These are phyloP conservation scores for Anarsia innoxiella DNA, from an alignment of 2,888 invertebrate genomes.

Conservation along the genomic window DNA sequence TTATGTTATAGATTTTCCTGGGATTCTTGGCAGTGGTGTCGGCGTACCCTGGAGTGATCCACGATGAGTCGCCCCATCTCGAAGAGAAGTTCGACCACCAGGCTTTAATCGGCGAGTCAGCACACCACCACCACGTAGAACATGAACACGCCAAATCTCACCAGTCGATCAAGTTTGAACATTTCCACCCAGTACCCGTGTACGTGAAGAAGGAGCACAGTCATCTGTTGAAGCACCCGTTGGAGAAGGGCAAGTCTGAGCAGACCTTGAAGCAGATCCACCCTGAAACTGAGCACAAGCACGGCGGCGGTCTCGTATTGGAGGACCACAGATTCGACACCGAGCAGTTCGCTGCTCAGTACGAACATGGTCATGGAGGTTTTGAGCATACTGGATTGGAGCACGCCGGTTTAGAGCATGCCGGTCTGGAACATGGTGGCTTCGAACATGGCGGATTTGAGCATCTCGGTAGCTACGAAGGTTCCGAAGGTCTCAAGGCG, in stretches of 20 bases:
- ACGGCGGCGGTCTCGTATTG: conserved; percentile 75
- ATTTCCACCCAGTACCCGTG: conserved; percentile 81
- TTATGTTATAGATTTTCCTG: conserved; percentile 54
- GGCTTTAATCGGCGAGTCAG: conserved; percentile 59
- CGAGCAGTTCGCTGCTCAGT: conserved; percentile 44
- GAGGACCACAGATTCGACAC: conserved; percentile 73
- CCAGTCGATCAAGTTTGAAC: conserved; percentile 81
- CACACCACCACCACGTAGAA: conserved; percentile 76
- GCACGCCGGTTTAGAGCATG: conserved; percentile 26
- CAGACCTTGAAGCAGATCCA: conserved; percentile 76
- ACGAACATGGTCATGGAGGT: conserved; percentile 34
- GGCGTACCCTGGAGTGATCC: conserved; percentile 62
- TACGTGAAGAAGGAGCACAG: conserved; percentile 81
- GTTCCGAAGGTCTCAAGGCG: conserved; percentile 51
- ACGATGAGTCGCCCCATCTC: conserved; percentile 56
- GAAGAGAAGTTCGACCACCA: conserved; percentile 57
- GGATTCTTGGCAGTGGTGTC: conserved; percentile 62
- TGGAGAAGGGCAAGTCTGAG: conserved; percentile 78
- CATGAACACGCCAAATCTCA: conserved; percentile 81
- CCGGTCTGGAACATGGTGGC: conserved; percentile 28
- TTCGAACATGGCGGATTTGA: conserved; percentile 33
- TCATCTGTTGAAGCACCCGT: conserved; percentile 78
- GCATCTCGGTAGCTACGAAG: conserved; percentile 37
- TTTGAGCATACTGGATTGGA: too few species aligned
- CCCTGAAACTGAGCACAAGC: conserved; percentile 75